phyloP scores from a whole-genome alignment of 2,113 vertebrate genomes.

The Chaetodon auriga region DNA sequence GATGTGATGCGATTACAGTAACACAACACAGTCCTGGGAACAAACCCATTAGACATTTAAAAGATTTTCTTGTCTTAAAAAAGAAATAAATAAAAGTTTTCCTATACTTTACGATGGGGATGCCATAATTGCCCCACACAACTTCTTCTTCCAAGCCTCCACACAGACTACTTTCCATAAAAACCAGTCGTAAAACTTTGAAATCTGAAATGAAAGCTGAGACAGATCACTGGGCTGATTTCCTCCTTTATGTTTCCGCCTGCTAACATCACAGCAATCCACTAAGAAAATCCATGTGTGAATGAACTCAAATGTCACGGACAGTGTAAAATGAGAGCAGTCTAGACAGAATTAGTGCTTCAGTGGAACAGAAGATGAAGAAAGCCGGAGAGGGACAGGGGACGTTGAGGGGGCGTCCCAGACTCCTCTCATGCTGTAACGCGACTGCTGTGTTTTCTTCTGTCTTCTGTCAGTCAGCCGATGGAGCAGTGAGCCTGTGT shows the following conservation, averaged over 20 bases:
- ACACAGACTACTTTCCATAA: neutral
- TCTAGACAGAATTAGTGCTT: conserved; percentile 23
- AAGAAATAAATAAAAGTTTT: neutral
- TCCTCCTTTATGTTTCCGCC: conserved; percentile 7
- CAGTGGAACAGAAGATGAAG: conserved; percentile 28
- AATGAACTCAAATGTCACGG: conserved; percentile 42
- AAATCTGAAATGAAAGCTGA: conserved; percentile 19
- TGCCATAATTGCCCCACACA: neutral
- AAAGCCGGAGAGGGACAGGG: conserved; percentile 11
- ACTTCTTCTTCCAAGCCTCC: neutral
- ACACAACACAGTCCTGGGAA: neutral
- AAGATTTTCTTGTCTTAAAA: neutral
- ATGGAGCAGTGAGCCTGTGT: conserved; percentile 53
- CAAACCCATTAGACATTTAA: neutral
- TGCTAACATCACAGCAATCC: conserved; percentile 30
- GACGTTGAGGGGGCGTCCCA: conserved; percentile 20
- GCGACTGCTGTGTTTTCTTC: conserved; percentile 28
- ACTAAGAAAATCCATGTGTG: conserved; percentile 15
- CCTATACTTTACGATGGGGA: neutral
- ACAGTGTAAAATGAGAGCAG: conserved; percentile 27
- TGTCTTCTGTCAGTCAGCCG: conserved; percentile 45
- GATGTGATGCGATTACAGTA: neutral
- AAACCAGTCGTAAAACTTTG: neutral
- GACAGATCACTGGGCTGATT: neutral
- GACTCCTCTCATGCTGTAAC: conserved; percentile 32